These are phyloP conservation scores for Malacoraja senta DNA, from an alignment of 2,797 vertebrate genomes.

Conservation along the genomic window DNA sequence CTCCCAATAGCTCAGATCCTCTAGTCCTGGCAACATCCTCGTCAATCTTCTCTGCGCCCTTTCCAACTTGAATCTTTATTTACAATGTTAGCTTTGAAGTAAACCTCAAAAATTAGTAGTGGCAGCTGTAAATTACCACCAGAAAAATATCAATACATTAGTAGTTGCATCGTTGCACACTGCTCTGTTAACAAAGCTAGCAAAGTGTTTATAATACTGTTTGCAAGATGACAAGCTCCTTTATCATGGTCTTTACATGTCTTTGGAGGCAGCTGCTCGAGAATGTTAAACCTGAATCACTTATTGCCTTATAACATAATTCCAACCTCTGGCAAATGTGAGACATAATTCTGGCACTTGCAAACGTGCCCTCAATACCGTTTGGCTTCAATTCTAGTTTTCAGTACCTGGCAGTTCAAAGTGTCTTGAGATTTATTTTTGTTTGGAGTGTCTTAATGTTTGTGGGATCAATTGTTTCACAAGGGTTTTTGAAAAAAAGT, in stretches of 20 bases:
- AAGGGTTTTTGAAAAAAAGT: not conserved
- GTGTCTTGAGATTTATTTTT: not conserved
- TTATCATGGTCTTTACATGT: not conserved
- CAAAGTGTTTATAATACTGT: not conserved
- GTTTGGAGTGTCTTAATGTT: not conserved
- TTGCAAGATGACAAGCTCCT: not conserved
- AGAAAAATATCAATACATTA: not conserved
- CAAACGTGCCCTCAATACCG: not conserved
- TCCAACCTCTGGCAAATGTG: not conserved
- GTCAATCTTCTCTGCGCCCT: no score
- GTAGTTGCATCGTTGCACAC: not conserved
- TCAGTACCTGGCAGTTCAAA: not conserved
- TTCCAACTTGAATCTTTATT: not conserved
- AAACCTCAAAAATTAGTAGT: conserved; percentile 9
- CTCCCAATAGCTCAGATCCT: no score
- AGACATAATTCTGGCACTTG: not conserved
- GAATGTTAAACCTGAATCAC: not conserved
- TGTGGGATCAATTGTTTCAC: not conserved
- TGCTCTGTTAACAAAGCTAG: not conserved
- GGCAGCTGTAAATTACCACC: not conserved
- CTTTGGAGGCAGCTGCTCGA: conserved; percentile 7
- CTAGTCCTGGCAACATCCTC: no score
- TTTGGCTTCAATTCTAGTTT: no score
- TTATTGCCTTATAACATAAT: not conserved
- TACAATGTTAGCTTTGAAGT: conserved; percentile 2